phyloP scores from a whole-genome alignment of 2,888 invertebrate species.

The Andrena camellia region DNA sequence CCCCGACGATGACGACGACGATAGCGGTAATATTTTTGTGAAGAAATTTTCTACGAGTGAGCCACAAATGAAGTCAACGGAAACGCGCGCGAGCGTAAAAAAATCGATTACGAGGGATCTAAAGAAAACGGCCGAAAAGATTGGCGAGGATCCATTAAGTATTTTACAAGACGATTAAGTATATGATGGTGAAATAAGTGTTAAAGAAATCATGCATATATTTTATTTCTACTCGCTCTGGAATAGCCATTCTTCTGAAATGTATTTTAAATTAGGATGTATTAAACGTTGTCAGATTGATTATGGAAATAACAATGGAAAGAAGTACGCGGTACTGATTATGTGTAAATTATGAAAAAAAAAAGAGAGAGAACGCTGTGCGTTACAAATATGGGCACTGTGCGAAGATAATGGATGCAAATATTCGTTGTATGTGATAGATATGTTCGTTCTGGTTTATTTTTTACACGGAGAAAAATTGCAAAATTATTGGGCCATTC shows the following conservation, averaged over 20 bases:
- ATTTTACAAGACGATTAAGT: slow-evolving; percentile 79
- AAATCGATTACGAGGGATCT: slow-evolving; percentile 79
- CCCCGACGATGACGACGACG: slow-evolving; percentile 70
- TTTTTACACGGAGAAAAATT: slow-evolving; percentile 35
- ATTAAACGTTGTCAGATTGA: slow-evolving; percentile 21
- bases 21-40: slow-evolving; percentile 73
- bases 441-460: slow-evolving; percentile 50
- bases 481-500: slow-evolving; percentile 18
- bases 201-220: slow-evolving; percentile 41
- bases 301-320: slow-evolving; percentile 4
- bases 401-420: slow-evolving; percentile 30
- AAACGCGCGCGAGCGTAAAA: slow-evolving; percentile 64
- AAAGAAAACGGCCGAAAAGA: slow-evolving; percentile 82
- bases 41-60: slow-evolving; percentile 59
- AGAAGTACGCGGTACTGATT: neutral
- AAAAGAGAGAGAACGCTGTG: slow-evolving; percentile 22
- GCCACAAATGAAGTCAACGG: slow-evolving; percentile 22
- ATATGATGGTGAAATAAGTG: neutral
- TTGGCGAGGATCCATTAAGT: slow-evolving; percentile 82
- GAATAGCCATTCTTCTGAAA: slow-evolving; percentile 6
- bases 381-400: slow-evolving; percentile 34
- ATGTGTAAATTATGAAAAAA: slow-evolving; percentile 28
- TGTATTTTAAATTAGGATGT: slow-evolving; percentile 2
- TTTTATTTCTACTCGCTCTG: slow-evolving; percentile 54
- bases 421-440: slow-evolving; percentile 21